These are phyloP conservation scores for Alectura lathami DNA, from an alignment of 2,113 vertebrate species.

Conservation along the genomic window DNA sequence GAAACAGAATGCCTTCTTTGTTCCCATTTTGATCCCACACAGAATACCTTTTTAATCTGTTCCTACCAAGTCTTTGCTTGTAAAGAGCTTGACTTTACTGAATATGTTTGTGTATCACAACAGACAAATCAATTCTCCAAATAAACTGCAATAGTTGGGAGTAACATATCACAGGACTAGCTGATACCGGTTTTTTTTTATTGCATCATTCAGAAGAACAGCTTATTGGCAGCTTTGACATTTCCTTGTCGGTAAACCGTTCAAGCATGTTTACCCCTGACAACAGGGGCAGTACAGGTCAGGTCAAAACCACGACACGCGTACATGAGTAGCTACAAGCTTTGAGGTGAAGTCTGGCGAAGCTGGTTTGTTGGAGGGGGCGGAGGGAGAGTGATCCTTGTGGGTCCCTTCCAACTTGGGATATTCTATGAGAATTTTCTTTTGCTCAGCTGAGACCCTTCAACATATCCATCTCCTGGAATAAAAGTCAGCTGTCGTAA, in stretches of 20 bases:
- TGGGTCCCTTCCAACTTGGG: background rate
- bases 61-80: background rate
- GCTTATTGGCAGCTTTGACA: background rate
- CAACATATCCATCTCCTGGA: background rate
- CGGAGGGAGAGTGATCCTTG: background rate
- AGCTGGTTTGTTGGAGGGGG: background rate
- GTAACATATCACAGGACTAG: background rate
- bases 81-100: background rate
- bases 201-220: background rate
- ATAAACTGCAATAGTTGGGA: background rate
- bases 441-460: background rate
- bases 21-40: background rate
- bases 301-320: background rate
- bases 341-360: background rate
- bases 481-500: background rate
- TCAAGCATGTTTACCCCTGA: background rate
- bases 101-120: background rate
- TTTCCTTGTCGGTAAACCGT: background rate
- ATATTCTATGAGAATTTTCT: background rate
- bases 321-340: background rate
- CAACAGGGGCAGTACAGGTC: background rate
- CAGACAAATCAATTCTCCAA: background rate
- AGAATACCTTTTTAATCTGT: background rate
- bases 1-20: background rate
- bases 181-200: background rate